Evolutionary conservation across 2,113 vertebrate genomes (phyloP).

Genomic region (Oncorhynchus tshawytscha): DNA sequence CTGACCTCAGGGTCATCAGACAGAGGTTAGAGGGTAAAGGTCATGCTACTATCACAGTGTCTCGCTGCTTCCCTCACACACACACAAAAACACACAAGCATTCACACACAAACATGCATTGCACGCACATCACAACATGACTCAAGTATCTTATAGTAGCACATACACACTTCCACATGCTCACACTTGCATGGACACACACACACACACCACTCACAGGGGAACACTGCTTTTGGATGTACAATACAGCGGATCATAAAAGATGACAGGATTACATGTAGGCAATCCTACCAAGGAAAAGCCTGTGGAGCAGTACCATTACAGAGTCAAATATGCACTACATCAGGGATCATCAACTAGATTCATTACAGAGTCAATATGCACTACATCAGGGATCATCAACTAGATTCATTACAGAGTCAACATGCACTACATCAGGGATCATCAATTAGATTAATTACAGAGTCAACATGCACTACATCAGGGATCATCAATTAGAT

Average conservation of each 20-base stretch:
- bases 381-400: too few species aligned
- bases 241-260: neutral
- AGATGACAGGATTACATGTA: slow-evolving; percentile 2
- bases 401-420: too few species aligned
- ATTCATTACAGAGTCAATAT: too few species aligned
- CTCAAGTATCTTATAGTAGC: neutral
- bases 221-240: slow-evolving; percentile 1
- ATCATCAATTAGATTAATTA: too few species aligned
- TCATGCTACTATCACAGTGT: slow-evolving; percentile 30
- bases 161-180: neutral
- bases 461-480: too few species aligned
- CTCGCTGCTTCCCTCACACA: slow-evolving; percentile 16
- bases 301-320: neutral
- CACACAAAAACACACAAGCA: too few species aligned
- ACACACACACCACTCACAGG: neutral
- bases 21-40: slow-evolving; percentile 36
- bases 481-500: too few species aligned
- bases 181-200: neutral
- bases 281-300: neutral
- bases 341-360: too few species aligned
- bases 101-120: too few species aligned
- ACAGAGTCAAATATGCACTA: slow-evolving; percentile 21
- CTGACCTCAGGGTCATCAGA: slow-evolving; percentile 40
- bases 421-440: too few species aligned
- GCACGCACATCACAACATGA: neutral